Conservation (phyloP, 2,888 invertebrate genomes). For the Epiperipatus broadwayi region DNA sequence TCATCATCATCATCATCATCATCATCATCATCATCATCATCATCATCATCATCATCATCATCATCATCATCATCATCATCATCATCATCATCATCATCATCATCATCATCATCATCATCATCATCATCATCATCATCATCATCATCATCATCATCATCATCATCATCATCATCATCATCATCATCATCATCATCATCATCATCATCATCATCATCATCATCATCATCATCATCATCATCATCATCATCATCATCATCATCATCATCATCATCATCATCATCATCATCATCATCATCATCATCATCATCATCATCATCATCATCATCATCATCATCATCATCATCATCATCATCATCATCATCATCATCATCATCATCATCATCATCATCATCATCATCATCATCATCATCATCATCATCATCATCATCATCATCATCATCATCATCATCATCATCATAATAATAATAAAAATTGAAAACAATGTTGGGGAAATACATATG, state of each 20-base stretch:
- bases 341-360: slow-evolving; percentile 3
- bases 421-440: slow-evolving; percentile 8
- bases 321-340: slow-evolving; percentile 3
- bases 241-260: slow-evolving; percentile 3
- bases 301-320: slow-evolving; percentile 3
- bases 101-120: slow-evolving; percentile 3
- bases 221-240: slow-evolving; percentile 3
- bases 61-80: slow-evolving; percentile 3
- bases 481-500: too few relatives aligned
- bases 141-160: slow-evolving; percentile 3
- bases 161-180: slow-evolving; percentile 3
- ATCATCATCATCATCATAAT: slow-evolving; percentile 8
- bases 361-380: slow-evolving; percentile 3
- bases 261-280: slow-evolving; percentile 3
- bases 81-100: slow-evolving; percentile 3
- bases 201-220: slow-evolving; percentile 3
- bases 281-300: slow-evolving; percentile 3
- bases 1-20: slow-evolving; percentile 3
- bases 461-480: too few relatives aligned
- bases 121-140: slow-evolving; percentile 3
- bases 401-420: slow-evolving; percentile 3
- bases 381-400: slow-evolving; percentile 3
- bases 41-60: slow-evolving; percentile 3
- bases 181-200: slow-evolving; percentile 3
- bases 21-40: slow-evolving; percentile 3